A percentile compares a stretch with the other conserved stretches of the same genome.
Conservation (phyloP, 2,797 vertebrate genomes). For the Micropoecilia bifurca region DNA sequence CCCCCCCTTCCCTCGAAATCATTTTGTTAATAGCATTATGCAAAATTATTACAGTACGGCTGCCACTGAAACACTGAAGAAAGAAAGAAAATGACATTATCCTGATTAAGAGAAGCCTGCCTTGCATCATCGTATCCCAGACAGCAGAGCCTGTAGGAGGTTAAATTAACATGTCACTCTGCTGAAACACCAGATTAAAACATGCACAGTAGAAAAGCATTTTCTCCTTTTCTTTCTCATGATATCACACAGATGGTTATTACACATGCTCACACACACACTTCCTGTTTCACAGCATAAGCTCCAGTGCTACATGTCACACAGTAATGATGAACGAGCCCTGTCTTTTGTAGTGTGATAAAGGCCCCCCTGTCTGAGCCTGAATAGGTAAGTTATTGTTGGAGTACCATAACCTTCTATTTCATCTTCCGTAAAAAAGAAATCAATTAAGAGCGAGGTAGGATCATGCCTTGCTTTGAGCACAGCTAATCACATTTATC, state of each 20-base stretch:
- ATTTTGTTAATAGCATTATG: slow-evolving; percentile 26
- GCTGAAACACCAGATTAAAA: slow-evolving; percentile 51
- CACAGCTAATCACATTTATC: slow-evolving; percentile 69
- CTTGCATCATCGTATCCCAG: slow-evolving; percentile 44
- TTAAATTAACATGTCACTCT: slow-evolving; percentile 65
- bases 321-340: slow-evolving; percentile 64
- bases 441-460: slow-evolving; percentile 71
- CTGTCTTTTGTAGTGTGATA: slow-evolving; percentile 70
- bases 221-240: not conserved
- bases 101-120: slow-evolving; percentile 44
- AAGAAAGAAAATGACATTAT: slow-evolving; percentile 45
- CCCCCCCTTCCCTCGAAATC: slow-evolving; percentile 17
- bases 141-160: slow-evolving; percentile 37
- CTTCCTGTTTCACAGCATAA: slow-evolving; percentile 43
- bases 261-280: slow-evolving; percentile 17
- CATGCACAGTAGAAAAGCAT: slow-evolving; percentile 22
- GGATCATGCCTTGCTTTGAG: slow-evolving; percentile 63
- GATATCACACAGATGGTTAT: not conserved
- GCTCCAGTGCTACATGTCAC: slow-evolving; percentile 50
- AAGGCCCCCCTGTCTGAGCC: slow-evolving; percentile 59
- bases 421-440: slow-evolving; percentile 71
- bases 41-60: slow-evolving; percentile 33
- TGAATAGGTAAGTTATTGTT: slow-evolving; percentile 73
- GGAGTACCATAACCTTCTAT: slow-evolving; percentile 72
- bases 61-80: slow-evolving; percentile 20